Conservation (phyloP, 1,140 invertebrate genomes). For the Dufourea novaeangliae region DNA sequence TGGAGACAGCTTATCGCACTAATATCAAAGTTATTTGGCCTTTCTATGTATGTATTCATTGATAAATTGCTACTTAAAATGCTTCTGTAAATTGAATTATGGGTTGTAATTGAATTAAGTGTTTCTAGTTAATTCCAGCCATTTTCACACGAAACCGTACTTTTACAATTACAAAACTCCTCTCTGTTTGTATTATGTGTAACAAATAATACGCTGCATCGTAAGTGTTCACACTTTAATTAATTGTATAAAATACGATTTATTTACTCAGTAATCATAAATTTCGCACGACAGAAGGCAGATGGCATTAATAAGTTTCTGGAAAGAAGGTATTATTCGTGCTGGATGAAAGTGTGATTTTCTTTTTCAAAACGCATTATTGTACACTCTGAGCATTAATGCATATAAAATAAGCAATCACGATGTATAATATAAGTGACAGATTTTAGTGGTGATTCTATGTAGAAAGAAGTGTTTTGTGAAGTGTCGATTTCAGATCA, state of each 20-base stretch:
- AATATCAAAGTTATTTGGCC: not conserved
- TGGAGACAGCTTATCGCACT: not conserved
- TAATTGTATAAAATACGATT: not conserved
- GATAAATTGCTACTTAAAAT: not conserved
- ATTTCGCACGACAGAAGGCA: not conserved
- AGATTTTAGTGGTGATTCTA: constrained; percentile 3
- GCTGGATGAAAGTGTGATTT: not conserved
- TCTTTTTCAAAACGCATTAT: too few relatives aligned
- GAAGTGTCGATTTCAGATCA: constrained; percentile 42
- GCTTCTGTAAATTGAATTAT: not conserved
- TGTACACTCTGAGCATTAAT: not conserved
- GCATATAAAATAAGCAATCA: not conserved
- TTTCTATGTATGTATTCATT: not conserved
- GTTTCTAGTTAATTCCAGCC: too few relatives aligned
- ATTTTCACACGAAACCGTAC: not conserved
- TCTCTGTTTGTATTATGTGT: not conserved
- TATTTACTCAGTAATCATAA: not conserved
- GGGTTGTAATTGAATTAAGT: not conserved
- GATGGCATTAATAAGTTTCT: not conserved
- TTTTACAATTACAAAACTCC: not conserved
- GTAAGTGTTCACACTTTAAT: not conserved
- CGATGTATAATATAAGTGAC: not conserved
- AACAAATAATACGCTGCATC: not conserved
- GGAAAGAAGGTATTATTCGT: not conserved
- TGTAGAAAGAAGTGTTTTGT: constrained; percentile 22